Evolutionary conservation across 2,888 invertebrate species (phyloP).

Genomic region (Apodemia hepburni): DNA sequence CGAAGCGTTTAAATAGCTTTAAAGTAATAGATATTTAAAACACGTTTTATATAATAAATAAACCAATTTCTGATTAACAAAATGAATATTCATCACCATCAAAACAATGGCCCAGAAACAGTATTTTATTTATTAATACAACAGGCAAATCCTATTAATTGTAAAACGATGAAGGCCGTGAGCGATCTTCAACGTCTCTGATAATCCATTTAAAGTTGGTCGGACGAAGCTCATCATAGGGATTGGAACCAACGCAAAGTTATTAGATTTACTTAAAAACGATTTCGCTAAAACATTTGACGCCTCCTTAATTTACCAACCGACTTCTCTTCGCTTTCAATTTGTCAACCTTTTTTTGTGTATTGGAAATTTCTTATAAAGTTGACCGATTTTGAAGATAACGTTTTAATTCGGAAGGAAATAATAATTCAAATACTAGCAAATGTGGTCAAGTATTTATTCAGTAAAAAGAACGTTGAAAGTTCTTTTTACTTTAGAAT

Average conservation of each 20-base stretch:
- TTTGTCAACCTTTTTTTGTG: not conserved
- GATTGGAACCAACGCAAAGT: slow-evolving; percentile 33
- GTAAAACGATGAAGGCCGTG: slow-evolving; percentile 37
- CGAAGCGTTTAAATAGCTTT: not conserved
- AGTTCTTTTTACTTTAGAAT: no score
- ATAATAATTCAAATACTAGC: no score
- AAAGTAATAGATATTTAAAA: not conserved
- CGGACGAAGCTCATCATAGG: slow-evolving; percentile 31
- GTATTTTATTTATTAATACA: slow-evolving; percentile 42
- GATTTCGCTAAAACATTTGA: slow-evolving; percentile 33
- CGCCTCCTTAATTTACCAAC: not conserved
- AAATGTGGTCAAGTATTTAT: no score
- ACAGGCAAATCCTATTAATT: slow-evolving; percentile 47
- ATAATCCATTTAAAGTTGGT: slow-evolving; percentile 42
- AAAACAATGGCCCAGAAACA: slow-evolving; percentile 19
- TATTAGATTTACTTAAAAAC: slow-evolving; percentile 36
- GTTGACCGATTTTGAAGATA: no score
- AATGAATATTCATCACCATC: slow-evolving; percentile 4
- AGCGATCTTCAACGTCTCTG: slow-evolving; percentile 38
- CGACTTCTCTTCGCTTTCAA: not conserved
- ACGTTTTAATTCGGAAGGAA: no score
- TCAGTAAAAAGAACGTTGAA: no score
- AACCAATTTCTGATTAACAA: not conserved
- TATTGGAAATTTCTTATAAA: not conserved
- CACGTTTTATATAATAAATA: not conserved